Percentiles rank a stretch among this genome's conserved stretches.
phyloP scores from a whole-genome alignment of 2,113 vertebrate species.

The Rhombomys opimus region DNA sequence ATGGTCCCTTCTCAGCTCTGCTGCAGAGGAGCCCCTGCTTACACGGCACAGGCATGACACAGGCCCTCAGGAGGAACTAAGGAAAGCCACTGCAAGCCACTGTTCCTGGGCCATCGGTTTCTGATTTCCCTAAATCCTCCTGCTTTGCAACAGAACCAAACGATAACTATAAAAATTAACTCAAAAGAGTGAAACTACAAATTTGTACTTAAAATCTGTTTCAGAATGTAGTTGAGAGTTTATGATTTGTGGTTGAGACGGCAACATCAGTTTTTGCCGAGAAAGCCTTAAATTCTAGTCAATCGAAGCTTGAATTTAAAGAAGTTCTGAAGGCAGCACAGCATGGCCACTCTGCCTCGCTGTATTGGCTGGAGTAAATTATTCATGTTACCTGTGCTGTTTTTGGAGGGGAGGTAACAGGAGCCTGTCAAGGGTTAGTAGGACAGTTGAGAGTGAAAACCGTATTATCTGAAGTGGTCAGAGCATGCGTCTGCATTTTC shows the following conservation, averaged over 20 bases:
- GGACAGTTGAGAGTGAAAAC: neutral
- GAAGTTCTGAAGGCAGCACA: neutral
- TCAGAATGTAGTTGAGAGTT: neutral
- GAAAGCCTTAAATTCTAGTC: slow-evolving; percentile 27
- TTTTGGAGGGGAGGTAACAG: neutral
- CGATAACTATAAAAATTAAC: neutral
- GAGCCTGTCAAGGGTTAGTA: neutral
- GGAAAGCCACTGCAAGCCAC: neutral
- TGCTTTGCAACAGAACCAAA: neutral
- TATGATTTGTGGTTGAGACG: neutral
- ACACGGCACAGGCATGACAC: neutral
- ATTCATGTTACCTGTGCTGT: slow-evolving; percentile 23
- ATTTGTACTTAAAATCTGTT: slow-evolving; percentile 23
- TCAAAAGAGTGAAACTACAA: neutral
- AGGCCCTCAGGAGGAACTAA: neutral
- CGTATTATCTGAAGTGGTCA: neutral
- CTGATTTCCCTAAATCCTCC: neutral
- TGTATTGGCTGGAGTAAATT: slow-evolving; percentile 1
- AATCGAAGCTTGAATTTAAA: neutral
- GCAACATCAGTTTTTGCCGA: neutral
- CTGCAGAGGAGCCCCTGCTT: neutral
- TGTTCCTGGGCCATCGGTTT: neutral
- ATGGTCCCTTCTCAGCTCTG: slow-evolving; percentile 28
- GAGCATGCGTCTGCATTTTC: neutral
- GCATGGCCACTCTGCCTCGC: neutral